These are phyloP conservation scores for Seira musarum DNA, from an alignment of 2,888 invertebrate genomes.

Conservation along the genomic window DNA sequence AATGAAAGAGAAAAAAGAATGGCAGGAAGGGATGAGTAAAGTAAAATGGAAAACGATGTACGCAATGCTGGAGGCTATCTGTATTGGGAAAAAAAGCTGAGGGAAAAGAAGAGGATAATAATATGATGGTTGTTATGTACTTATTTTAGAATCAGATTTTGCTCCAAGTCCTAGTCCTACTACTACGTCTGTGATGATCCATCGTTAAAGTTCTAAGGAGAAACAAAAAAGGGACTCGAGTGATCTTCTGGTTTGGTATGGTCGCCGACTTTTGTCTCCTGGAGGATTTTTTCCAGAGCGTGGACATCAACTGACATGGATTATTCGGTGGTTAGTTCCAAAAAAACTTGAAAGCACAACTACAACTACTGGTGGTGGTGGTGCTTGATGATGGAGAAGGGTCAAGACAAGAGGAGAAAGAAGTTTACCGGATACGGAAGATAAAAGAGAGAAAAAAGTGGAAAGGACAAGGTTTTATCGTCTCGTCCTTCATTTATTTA, in stretches of 20 bases:
- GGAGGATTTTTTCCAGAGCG: conserved; percentile 19
- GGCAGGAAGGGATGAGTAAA: conserved; percentile 22
- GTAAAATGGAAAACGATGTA: too few relatives aligned
- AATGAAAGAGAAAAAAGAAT: conserved; percentile 15
- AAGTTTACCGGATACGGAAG: conserved; percentile 21
- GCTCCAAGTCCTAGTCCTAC: too few relatives aligned
- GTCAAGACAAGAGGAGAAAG: conserved; percentile 48
- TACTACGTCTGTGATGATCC: too few relatives aligned
- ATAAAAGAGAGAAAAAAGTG: background rate
- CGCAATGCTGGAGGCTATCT: conserved; percentile 4
- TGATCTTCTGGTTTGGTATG: too few relatives aligned
- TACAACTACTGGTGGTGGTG: conserved; percentile 9
- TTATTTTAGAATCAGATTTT: conserved; percentile 40
- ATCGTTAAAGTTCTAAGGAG: too few relatives aligned
- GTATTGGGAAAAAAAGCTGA: background rate
- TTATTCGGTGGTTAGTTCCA: conserved; percentile 33
- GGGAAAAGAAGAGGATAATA: background rate
- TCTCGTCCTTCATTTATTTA: conserved; percentile 42
- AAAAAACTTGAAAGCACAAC: background rate
- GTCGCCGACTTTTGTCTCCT: too few relatives aligned
- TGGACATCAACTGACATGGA: conserved; percentile 40
- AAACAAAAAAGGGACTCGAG: too few relatives aligned
- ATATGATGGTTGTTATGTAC: conserved; percentile 12
- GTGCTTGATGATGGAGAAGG: too few relatives aligned
- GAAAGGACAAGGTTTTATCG: conserved; percentile 23